Evolutionary conservation across 2,888 invertebrate species (phyloP).

Genomic region (Itoplectis maculator): DNA sequence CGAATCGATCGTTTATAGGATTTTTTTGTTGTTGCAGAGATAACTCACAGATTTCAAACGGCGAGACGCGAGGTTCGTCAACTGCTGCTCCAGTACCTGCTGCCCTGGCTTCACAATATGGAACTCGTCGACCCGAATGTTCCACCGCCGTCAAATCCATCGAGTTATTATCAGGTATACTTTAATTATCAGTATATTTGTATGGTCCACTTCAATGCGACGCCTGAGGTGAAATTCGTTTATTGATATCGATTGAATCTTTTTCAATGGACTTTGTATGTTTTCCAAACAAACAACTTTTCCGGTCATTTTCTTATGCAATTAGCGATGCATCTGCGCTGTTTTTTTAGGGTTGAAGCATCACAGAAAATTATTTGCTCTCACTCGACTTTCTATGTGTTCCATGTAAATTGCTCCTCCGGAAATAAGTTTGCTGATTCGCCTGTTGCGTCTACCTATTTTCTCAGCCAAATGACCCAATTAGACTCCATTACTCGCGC

Average conservation of each 20-base stretch:
- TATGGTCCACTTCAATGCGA: not conserved
- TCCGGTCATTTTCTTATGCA: too few relatives aligned
- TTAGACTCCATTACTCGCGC: slow-evolving; percentile 2
- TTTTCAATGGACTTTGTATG: too few relatives aligned
- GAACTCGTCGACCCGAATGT: slow-evolving; percentile 98
- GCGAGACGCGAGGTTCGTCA: slow-evolving; percentile 97
- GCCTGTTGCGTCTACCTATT: not conserved
- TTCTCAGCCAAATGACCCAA: not conserved
- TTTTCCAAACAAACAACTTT: too few relatives aligned
- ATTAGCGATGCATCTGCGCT: too few relatives aligned
- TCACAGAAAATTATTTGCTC: too few relatives aligned
- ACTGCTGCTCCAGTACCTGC: slow-evolving; percentile 94
- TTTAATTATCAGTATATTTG: not conserved
- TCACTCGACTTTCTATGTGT: not conserved
- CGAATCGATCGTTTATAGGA: not conserved
- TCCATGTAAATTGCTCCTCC: not conserved
- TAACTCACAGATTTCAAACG: slow-evolving; percentile 98
- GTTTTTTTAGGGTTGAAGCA: too few relatives aligned
- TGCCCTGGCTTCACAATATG: slow-evolving; percentile 99
- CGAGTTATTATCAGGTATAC: slow-evolving; percentile 93
- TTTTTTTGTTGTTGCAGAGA: slow-evolving; percentile 88
- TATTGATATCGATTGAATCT: too few relatives aligned
- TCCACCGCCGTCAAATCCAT: slow-evolving; percentile 93
- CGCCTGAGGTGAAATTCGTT: too few relatives aligned
- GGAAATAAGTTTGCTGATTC: not conserved